Conservation (phyloP, 2,888 invertebrate genomes). For the Allophyes oxyacanthae region DNA sequence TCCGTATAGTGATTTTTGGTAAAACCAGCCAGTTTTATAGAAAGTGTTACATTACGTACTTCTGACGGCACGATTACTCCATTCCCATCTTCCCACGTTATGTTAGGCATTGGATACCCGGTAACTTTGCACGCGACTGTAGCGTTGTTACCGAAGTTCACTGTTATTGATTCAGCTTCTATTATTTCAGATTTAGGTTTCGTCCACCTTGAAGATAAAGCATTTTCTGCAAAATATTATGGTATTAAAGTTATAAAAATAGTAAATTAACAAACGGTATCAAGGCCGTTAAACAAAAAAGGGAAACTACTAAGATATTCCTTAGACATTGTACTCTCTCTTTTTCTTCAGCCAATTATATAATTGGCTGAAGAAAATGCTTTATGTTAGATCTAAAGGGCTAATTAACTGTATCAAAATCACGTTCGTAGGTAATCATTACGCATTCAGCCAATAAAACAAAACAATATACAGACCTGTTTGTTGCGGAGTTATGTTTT, state of each 20-base stretch:
- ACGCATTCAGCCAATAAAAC: neutral
- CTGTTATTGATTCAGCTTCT: constrained; percentile 46
- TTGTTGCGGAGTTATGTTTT: constrained; percentile 59
- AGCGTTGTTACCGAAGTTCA: constrained; percentile 65
- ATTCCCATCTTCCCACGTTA: constrained; percentile 70
- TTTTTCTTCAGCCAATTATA: too few species aligned
- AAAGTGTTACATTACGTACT: constrained; percentile 19
- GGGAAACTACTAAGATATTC: too few species aligned
- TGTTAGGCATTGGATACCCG: constrained; percentile 70
- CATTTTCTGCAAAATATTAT: constrained; percentile 37
- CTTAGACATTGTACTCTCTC: too few species aligned
- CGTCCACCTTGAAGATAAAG: constrained; percentile 38
- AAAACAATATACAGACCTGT: neutral
- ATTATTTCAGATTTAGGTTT: constrained; percentile 65
- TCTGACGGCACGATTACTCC: constrained; percentile 50
- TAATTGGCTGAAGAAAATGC: too few species aligned
- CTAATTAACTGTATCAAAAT: too few species aligned
- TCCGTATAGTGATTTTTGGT: too few species aligned
- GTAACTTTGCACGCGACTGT: constrained; percentile 72
- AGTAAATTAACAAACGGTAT: too few species aligned
- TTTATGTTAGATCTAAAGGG: neutral
- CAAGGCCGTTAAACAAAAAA: too few species aligned
- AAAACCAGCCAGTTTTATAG: neutral
- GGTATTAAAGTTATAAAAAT: neutral
- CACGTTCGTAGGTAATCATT: too few species aligned